phyloP scores from a whole-genome alignment of 2,797 vertebrate genomes.

The Euthynnus affinis region DNA sequence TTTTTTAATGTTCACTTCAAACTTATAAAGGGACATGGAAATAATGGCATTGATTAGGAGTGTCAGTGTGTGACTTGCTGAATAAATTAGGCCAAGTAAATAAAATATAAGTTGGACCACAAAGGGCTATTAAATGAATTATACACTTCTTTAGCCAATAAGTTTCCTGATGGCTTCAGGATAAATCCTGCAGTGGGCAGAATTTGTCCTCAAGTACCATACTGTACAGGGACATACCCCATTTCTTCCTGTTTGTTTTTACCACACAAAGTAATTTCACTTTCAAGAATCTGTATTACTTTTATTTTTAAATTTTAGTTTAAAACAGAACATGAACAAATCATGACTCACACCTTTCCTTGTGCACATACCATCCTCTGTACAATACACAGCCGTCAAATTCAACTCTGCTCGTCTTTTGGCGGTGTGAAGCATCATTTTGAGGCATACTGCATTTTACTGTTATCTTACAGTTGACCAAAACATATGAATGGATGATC shows the following conservation, averaged over 20 bases:
- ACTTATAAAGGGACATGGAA: conserved; percentile 32
- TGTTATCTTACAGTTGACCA: neutral
- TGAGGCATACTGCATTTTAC: neutral
- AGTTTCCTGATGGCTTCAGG: conserved; percentile 61
- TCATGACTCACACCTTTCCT: conserved; percentile 8
- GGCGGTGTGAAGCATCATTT: neutral
- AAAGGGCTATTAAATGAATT: conserved; percentile 69
- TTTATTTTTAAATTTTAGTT: conserved; percentile 1
- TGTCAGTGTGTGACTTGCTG: conserved; percentile 51
- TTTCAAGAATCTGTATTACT: neutral
- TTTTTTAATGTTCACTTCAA: neutral
- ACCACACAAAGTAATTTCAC: conserved; percentile 10
- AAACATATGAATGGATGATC: too few relatives aligned
- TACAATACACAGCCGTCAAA: neutral
- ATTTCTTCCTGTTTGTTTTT: conserved; percentile 10
- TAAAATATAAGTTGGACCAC: conserved; percentile 72
- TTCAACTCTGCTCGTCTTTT: conserved; percentile 9
- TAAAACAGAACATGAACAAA: conserved; percentile 3
- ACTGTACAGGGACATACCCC: conserved; percentile 8
- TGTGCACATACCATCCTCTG: neutral
- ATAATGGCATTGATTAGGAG: conserved; percentile 58
- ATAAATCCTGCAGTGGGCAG: conserved; percentile 43
- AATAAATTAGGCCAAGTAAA: conserved; percentile 71
- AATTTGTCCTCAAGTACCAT: conserved; percentile 59
- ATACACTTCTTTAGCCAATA: conserved; percentile 69